Conservation (phyloP, 2,888 invertebrate genomes). For the Acrobasis suavella region DNA sequence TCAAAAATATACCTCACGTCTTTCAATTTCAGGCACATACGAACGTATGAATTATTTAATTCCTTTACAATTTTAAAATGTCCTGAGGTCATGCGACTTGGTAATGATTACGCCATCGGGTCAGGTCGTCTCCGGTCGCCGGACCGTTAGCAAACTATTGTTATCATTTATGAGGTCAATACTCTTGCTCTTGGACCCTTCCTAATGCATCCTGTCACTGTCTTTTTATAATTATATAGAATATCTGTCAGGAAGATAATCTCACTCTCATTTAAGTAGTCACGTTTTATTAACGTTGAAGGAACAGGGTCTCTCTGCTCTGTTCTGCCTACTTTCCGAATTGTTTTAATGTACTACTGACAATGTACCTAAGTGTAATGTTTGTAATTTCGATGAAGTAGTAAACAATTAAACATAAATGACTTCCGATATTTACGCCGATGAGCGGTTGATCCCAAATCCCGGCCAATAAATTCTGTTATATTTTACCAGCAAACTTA, state of each 20-base stretch:
- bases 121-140: conserved; percentile 10
- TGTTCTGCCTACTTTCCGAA: too few species aligned
- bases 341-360: too few species aligned
- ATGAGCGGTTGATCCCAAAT: too few species aligned
- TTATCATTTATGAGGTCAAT: conserved; percentile 13
- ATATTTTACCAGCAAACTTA: too few species aligned
- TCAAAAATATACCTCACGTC: background rate
- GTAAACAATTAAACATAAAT: too few species aligned
- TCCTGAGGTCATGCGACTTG: conserved; percentile 9
- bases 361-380: too few species aligned
- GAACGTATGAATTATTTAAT: conserved; percentile 6
- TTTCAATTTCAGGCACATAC: background rate
- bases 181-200: conserved; percentile 9
- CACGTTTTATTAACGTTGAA: background rate
- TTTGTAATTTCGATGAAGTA: too few species aligned
- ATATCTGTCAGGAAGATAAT: too few species aligned
- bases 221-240: background rate
- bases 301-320: background rate
- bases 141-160: conserved; percentile 10
- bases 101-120: conserved; percentile 16
- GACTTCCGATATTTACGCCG: too few species aligned
- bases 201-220: background rate
- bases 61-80: conserved; percentile 2
- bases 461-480: too few species aligned
- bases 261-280: too few species aligned